A percentile compares a stretch with the other conserved stretches of the same genome.
phyloP scores from a whole-genome alignment of 1,140 invertebrate genomes.

The Lerema accius region DNA sequence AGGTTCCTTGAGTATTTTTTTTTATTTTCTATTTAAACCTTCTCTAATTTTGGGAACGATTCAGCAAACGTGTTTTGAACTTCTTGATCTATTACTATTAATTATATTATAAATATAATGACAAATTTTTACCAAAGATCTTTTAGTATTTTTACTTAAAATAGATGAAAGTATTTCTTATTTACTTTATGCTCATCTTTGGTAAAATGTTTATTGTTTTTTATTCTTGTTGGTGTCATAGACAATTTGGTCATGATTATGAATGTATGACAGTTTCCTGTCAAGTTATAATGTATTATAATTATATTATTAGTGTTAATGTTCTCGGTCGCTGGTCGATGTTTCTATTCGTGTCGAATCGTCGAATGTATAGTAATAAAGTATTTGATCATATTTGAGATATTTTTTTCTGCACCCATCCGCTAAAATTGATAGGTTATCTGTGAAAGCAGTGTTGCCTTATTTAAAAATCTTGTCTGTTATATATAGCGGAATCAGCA shows the following conservation, averaged over 20 bases:
- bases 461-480: no score
- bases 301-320: constrained; percentile 13
- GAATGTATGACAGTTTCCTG: constrained; percentile 22
- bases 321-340: constrained; percentile 41
- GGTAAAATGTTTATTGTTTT: constrained; percentile 15
- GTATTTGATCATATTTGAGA: constrained; percentile 27
- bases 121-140: constrained; percentile 3
- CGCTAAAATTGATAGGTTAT: no score
- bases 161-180: not conserved
- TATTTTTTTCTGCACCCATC: no score
- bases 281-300: constrained; percentile 28
- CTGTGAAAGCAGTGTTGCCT: no score
- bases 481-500: no score
- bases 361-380: constrained; percentile 41
- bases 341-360: constrained; percentile 34
- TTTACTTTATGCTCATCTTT: constrained; percentile 24
- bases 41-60: no score
- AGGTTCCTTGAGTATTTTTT: no score
- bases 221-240: constrained; percentile 34
- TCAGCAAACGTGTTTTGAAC: no score
- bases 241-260: constrained; percentile 21
- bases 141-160: not conserved
- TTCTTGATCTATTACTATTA: not conserved
- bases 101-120: not conserved
- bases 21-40: no score